A percentile compares a stretch with the other conserved stretches of the same genome.
phyloP scores from a whole-genome alignment of 2,888 invertebrate species.

The Gibbula magus region DNA sequence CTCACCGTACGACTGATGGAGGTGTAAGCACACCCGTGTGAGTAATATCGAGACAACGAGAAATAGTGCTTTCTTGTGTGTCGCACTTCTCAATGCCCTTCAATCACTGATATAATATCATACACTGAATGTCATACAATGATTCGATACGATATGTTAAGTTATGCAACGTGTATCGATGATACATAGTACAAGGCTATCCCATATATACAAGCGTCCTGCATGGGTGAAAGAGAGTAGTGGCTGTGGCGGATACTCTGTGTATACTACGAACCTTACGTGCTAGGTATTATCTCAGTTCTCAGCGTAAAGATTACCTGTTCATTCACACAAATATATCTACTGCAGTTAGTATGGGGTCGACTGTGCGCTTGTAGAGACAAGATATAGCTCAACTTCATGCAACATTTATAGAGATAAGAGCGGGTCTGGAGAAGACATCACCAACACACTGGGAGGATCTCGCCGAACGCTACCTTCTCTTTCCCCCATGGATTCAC shows the following conservation, averaged over 20 bases:
- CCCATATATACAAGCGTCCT: no score
- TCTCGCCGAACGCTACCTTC: not conserved
- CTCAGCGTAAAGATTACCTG: slow-evolving; percentile 2
- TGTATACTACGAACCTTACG: not conserved
- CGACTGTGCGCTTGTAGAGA: not conserved
- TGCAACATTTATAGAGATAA: slow-evolving; percentile 8
- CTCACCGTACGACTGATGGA: no score
- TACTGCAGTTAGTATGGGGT: not conserved
- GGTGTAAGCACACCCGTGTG: no score
- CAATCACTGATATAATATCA: no score
- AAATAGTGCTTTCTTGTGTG: no score
- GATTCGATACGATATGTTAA: no score
- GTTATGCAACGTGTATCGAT: no score
- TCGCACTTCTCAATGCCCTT: no score
- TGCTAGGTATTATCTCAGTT: not conserved
- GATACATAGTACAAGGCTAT: no score
- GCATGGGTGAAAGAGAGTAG: no score
- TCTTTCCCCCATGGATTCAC: not conserved
- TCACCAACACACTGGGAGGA: not conserved
- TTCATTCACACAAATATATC: slow-evolving; percentile 1
- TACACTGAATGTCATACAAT: no score
- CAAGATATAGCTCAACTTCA: not conserved
- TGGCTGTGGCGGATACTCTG: not conserved
- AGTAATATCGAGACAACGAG: no score
- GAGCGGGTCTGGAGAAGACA: not conserved